Evolutionary conservation across 2,113 vertebrate genomes (phyloP), one percentile per base, ranked within the genome.

Genomic region (Oreocharis arfaki): DNA sequence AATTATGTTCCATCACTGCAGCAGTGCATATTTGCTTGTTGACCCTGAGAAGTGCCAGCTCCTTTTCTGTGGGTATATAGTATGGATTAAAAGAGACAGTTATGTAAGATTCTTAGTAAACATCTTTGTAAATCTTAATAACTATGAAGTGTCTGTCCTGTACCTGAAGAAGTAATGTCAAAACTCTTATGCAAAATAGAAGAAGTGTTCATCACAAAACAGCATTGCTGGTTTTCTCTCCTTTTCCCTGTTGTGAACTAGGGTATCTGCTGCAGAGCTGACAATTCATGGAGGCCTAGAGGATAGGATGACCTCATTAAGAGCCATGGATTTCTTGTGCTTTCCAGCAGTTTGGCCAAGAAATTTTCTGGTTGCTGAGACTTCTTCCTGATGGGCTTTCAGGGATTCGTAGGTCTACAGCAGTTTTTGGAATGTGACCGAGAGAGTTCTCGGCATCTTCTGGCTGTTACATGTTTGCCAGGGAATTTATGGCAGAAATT

Each of bases 271-370:
- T 84, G 20, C 37, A 67, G 53, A 84, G 50, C 46, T 60, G 28
- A 16, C 8, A 37, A 4, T 67, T 52, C 0, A 0, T 22, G 42
- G 50, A 74, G 19, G 33, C 13, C 26, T 46, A 22, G 13, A 39
- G 47, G 30, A n/a, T 17, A 67, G 15, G 30, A 28, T 15, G 35
- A 7, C 19, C 11, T 60, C 6, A 32, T 49, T 37, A 55, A 80
- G 30, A 47, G 16, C 10, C 22, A 41, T 37, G 17, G 19, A 57
- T 70, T 47, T 60, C 23, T 49, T 44, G 53, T 23, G 26, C 57
- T 70, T 75, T 65, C 28, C 44, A 4, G 2, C 27, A 42, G 47
- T 42, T 84, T 28, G 23, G 21, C 23, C 49, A 69, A 33, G 39
- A 81, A 73, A 15, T 27, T 47, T 85, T 32, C 16, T 61, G 55